Evolutionary conservation across 2,888 invertebrate genomes (phyloP).

Genomic region (Diplazon laetatorius): DNA sequence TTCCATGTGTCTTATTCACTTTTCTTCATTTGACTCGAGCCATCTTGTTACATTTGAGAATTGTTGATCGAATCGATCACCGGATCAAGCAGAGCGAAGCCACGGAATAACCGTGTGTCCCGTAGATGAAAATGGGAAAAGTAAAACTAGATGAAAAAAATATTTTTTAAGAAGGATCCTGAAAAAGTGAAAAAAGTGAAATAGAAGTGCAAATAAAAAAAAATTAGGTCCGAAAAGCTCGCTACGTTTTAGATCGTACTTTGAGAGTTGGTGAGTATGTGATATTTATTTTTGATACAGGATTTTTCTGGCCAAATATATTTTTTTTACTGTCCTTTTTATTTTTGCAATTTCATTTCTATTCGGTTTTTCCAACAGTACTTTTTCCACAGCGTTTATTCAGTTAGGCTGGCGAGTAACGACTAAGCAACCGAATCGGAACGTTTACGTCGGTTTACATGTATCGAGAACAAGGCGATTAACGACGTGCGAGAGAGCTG

Average conservation of each 20-base stretch:
- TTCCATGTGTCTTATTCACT: slow-evolving; percentile 3
- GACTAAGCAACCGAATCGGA: slow-evolving; percentile 22
- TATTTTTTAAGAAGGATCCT: neutral
- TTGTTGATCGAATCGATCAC: slow-evolving; percentile 55
- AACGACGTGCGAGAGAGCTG: slow-evolving; percentile 12
- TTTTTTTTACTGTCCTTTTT: slow-evolving; percentile 2
- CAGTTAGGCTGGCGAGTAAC: slow-evolving; percentile 36
- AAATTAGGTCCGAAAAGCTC: too few relatives aligned
- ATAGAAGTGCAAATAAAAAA: neutral
- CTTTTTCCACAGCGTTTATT: slow-evolving; percentile 24
- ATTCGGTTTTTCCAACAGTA: too few relatives aligned
- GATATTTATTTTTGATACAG: slow-evolving; percentile 50
- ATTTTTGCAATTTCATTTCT: slow-evolving; percentile 11
- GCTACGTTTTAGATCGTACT: slow-evolving; percentile 26
- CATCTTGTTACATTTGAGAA: neutral
- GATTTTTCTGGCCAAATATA: slow-evolving; percentile 47
- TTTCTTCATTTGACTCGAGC: slow-evolving; percentile 8
- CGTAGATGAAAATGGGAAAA: slow-evolving; percentile 22
- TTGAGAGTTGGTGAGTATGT: slow-evolving; percentile 36
- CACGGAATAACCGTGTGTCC: slow-evolving; percentile 44
- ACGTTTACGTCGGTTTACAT: slow-evolving; percentile 1
- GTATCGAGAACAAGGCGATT: neutral
- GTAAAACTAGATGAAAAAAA: neutral
- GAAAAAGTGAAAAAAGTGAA: neutral
- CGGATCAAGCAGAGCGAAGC: slow-evolving; percentile 60